Evolutionary conservation across 2,888 invertebrate species (phyloP), one percentile per base, ranked within the genome.

Genomic region (Matsumyia berberina): DNA sequence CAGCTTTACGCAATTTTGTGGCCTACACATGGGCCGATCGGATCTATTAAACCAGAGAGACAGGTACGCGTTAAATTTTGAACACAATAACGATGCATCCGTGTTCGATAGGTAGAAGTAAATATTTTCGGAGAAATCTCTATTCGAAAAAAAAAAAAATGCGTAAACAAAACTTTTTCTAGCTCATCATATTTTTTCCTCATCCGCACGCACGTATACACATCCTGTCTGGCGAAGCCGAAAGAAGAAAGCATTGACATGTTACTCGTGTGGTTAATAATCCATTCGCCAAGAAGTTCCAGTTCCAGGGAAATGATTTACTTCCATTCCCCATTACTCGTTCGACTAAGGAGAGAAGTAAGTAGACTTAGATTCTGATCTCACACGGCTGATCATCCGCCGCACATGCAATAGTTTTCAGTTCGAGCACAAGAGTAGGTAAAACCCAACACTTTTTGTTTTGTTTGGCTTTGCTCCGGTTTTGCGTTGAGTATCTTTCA

Each of bases 371-470:
- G 19, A 53, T 44, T 62, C 33, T 33, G 19, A 62, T 33, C 17
- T 19, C 33, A 51, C 29, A 51, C 11, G 12, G n/a, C 4, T 24
- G 24, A 1, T 24, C 2, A 24, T 24, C 24, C 4, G 24, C 24
- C 24, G 24, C 24, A 24, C 24, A 24, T 24, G 4, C 24, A 24
- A 1, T 3, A 24, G 24, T n/a, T n/a, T n/a, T 42, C 35, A 11
- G 12, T 0, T 4, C n/a, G 12, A 55, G 35, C 35, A n/a, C 37
- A 12, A 24, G 24, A 51, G 51, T 29, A 39, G 19, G 39, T 72
- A 72, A n/a, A n/a, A n/a, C 62, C 72, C 62, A 72, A 78, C 78
- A 78, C 78, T 78, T 78, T 78, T 78, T 70, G 62, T 78, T 78
- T 70, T 78, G 39, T 70, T 72, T 78, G 55, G 24, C 31, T 39